Conservation (phyloP, 2,113 vertebrate species). For the Protomyctophum bolini region DNA sequence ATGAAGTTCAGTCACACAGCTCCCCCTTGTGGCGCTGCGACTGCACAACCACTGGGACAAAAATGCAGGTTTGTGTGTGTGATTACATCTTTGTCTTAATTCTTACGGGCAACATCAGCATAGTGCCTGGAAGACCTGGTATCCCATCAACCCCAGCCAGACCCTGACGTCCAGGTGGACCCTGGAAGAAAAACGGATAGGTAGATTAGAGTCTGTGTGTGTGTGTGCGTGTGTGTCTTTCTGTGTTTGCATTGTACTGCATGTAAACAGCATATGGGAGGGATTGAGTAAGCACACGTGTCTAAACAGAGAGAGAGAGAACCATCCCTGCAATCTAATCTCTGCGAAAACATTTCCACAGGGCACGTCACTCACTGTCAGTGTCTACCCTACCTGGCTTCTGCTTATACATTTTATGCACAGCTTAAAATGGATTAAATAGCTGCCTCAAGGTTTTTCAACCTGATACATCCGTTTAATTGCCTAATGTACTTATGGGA, state of each 20-base stretch:
- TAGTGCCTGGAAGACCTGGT: conserved; percentile 85
- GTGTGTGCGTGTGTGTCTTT: conserved; percentile 13
- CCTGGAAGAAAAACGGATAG: conserved; percentile 69
- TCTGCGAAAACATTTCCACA: conserved; percentile 30
- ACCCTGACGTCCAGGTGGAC: conserved; percentile 85
- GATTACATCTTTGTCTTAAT: not conserved
- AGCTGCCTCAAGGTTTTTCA: not conserved
- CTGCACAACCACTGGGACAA: conserved; percentile 15
- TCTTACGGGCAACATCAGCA: conserved; percentile 91
- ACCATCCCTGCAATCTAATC: conserved; percentile 12
- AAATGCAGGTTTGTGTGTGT: not conserved
- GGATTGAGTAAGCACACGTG: not conserved
- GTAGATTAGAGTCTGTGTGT: not conserved
- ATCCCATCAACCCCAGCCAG: conserved; percentile 86
- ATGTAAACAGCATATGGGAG: not conserved
- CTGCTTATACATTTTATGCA: conserved; percentile 1
- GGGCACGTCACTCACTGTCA: conserved; percentile 9
- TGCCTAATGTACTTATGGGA: conserved; percentile 11
- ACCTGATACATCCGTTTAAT: conserved; percentile 4
- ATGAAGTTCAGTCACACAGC: conserved; percentile 69
- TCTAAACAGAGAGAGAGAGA: not conserved
- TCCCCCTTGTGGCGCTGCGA: conserved; percentile 73
- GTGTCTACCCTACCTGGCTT: conserved; percentile 4
- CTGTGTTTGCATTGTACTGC: not conserved
- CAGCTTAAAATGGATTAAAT: not conserved